phyloP scores from a whole-genome alignment of 2,797 vertebrate species.

The Gallinago solitaria region DNA sequence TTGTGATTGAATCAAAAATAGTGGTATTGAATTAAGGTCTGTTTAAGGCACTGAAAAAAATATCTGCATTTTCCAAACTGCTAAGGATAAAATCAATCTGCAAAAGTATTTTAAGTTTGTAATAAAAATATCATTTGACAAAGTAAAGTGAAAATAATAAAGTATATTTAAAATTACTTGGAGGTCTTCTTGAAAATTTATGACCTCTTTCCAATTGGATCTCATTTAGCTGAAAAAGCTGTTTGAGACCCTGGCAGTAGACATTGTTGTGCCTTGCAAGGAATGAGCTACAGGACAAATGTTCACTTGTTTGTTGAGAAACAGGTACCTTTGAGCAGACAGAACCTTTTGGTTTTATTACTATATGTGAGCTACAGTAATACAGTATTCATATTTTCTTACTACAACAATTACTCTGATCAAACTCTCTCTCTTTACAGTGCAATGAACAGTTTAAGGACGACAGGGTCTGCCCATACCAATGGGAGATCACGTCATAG shows the following conservation, averaged over 20 bases:
- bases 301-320: not conserved
- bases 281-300: not conserved
- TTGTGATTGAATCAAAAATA: slow-evolving; percentile 68
- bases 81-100: slow-evolving; percentile 54
- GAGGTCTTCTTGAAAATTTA: slow-evolving; percentile 54
- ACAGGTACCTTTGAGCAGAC: not conserved
- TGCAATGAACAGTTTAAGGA: not conserved
- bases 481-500: rapidly evolving
- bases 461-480: not conserved
- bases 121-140: slow-evolving; percentile 61
- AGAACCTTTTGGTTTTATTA: not conserved
- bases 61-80: slow-evolving; percentile 26
- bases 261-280: not conserved
- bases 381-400: not conserved
- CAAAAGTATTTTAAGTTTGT: slow-evolving; percentile 53
- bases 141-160: slow-evolving; percentile 62
- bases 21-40: slow-evolving; percentile 55
- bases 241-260: not conserved
- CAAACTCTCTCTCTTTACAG: not conserved
- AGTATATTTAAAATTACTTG: slow-evolving; percentile 54
- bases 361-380: not conserved
- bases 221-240: slow-evolving; percentile 37
- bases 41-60: slow-evolving; percentile 32
- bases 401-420: not conserved
- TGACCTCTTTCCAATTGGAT: slow-evolving; percentile 8